Percentiles rank a stretch among this genome's conserved stretches.
Evolutionary conservation across 2,797 vertebrate genomes (phyloP).

Genomic region (Acanthurus tractus): DNA sequence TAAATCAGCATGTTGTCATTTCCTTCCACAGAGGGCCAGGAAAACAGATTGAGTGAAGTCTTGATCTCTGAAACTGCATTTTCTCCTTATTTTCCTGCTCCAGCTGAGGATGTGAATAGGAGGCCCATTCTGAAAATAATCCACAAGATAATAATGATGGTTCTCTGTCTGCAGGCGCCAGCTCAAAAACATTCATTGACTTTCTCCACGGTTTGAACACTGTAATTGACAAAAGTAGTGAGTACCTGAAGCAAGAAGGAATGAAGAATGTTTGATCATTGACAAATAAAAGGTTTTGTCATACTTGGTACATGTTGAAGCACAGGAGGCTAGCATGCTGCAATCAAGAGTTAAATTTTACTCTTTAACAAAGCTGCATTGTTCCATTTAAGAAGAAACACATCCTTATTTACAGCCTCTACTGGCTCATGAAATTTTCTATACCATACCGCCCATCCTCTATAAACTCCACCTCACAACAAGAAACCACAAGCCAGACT

Average conservation of each 20-base stretch:
- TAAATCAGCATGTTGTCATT: background rate
- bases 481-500: conserved; percentile 46
- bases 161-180: conserved; percentile 48
- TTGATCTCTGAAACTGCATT: conserved; percentile 2
- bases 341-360: background rate
- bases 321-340: background rate
- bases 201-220: conserved; percentile 63
- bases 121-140: conserved; percentile 10
- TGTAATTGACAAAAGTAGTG: conserved; percentile 62
- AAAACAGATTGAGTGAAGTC: background rate
- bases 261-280: conserved; percentile 20
- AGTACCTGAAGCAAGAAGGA: conserved; percentile 20
- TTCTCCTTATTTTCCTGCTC: conserved; percentile 20
- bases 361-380: background rate
- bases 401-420: conserved; percentile 12
- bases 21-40: conserved; percentile 10
- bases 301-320: conserved; percentile 15
- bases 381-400: conserved; percentile 14
- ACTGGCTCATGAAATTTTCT: conserved; percentile 14
- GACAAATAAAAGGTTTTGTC: conserved; percentile 49
- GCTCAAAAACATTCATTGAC: conserved; percentile 57
- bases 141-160: conserved; percentile 16
- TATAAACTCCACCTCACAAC: conserved; percentile 19
- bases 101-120: conserved; percentile 6
- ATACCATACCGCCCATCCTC: conserved; percentile 10